Evolutionary conservation across 2,888 invertebrate species (phyloP).

Genomic region (Lithosia quadra): DNA sequence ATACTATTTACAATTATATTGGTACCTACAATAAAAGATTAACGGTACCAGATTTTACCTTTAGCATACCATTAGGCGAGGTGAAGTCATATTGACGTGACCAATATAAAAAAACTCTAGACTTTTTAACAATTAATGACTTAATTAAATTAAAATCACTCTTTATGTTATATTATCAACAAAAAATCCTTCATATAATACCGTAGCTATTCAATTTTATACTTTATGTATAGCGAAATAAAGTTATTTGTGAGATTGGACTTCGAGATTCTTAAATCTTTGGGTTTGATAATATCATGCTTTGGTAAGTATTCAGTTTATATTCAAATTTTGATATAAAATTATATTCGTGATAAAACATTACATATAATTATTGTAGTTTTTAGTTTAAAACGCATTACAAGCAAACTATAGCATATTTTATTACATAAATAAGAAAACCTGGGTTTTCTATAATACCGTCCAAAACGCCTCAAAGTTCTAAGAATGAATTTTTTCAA

Average conservation of each 20-base stretch:
- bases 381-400: background rate
- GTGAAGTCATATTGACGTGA: no score
- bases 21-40: background rate
- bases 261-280: conserved; percentile 17
- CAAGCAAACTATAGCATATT: background rate
- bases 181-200: conserved; percentile 4
- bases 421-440: no score
- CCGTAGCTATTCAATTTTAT: conserved; percentile 13
- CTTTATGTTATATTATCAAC: background rate
- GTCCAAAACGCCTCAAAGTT: no score
- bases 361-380: no score
- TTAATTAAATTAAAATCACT: conserved; percentile 11
- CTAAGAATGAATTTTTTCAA: no score
- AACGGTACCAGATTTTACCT: no score
- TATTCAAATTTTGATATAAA: conserved; percentile 3
- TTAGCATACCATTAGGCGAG: no score
- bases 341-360: no score
- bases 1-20: background rate
- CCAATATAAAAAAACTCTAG: no score
- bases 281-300: background rate
- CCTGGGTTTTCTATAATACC: no score
- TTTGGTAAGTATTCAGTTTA: conserved; percentile 1
- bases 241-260: background rate
- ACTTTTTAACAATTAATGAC: background rate
- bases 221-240: background rate